Evolutionary conservation across 2,888 invertebrate genomes (phyloP).

Genomic region (Cataglyphis albicans): DNA sequence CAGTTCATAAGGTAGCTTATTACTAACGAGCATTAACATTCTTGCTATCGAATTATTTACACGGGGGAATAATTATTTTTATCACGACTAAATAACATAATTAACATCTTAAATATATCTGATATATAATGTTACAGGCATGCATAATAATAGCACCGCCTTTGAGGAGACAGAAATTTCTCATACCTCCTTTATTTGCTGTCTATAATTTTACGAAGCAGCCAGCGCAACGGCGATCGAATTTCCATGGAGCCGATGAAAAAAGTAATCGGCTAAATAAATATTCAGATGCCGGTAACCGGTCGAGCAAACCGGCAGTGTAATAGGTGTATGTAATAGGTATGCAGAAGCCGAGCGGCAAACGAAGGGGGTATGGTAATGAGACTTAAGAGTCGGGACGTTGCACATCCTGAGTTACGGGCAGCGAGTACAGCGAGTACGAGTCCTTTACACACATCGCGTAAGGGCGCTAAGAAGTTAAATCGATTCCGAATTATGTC

Average conservation of each 20-base stretch:
- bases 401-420: slow-evolving; percentile 60
- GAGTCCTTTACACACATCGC: slow-evolving; percentile 49
- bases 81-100: slow-evolving; percentile 30
- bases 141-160: slow-evolving; percentile 35
- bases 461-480: slow-evolving; percentile 53
- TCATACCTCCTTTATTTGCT: slow-evolving; percentile 58
- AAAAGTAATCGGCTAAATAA: slow-evolving; percentile 72
- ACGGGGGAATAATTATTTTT: slow-evolving; percentile 27
- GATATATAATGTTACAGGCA: slow-evolving; percentile 12
- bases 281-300: slow-evolving; percentile 72
- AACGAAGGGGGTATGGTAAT: slow-evolving; percentile 72
- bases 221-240: slow-evolving; percentile 66
- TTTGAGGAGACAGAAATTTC: slow-evolving; percentile 42
- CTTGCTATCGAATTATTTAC: slow-evolving; percentile 11
- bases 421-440: slow-evolving; percentile 50
- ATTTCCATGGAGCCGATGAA: slow-evolving; percentile 68
- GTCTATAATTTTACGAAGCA: slow-evolving; percentile 62
- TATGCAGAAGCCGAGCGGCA: slow-evolving; percentile 62
- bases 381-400: slow-evolving; percentile 63
- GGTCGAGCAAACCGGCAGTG: slow-evolving; percentile 66
- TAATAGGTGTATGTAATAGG: slow-evolving; percentile 71
- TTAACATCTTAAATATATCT: slow-evolving; percentile 32
- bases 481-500: slow-evolving; percentile 52
- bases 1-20: slow-evolving; percentile 17
- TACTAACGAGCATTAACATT: slow-evolving; percentile 13